phyloP scores from a whole-genome alignment of 2,797 vertebrate genomes.

The Meda fulgida region DNA sequence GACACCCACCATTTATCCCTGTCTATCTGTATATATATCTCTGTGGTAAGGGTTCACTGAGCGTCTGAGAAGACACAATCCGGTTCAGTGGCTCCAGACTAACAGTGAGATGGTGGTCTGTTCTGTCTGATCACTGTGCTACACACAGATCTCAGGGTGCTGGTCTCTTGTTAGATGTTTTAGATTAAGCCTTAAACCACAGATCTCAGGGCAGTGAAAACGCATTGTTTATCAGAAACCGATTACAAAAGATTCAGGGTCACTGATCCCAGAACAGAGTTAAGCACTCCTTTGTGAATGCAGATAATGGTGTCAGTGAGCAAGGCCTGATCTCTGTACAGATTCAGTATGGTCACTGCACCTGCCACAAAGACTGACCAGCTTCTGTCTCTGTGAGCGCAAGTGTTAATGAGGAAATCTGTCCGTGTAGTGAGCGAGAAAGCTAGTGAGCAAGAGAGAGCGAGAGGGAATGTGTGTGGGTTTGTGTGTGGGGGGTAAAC shows the following conservation, averaged over 20 bases:
- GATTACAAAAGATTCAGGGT: constrained; percentile 43
- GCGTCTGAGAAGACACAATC: constrained; percentile 63
- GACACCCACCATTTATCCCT: background rate
- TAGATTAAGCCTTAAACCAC: constrained; percentile 63
- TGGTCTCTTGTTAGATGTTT: constrained; percentile 12
- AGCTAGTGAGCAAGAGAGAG: background rate
- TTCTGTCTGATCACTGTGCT: constrained; percentile 59
- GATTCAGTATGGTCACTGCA: constrained; percentile 67
- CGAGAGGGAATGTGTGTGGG: constrained; percentile 36
- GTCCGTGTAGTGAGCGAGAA: constrained; percentile 25
- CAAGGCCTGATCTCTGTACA: constrained; percentile 57
- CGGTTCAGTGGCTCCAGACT: constrained; percentile 74
- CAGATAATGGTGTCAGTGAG: constrained; percentile 64
- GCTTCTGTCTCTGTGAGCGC: constrained; percentile 34
- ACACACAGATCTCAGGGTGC: constrained; percentile 64
- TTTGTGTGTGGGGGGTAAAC: constrained; percentile 51
- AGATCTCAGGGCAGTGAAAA: constrained; percentile 71
- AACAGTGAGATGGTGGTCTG: constrained; percentile 77
- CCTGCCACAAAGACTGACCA: constrained; percentile 68
- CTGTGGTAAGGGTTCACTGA: constrained; percentile 56
- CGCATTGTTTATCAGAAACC: constrained; percentile 35
- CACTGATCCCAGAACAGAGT: constrained; percentile 44
- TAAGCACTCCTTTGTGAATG: constrained; percentile 58
- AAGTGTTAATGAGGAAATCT: constrained; percentile 62
- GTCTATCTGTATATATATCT: constrained; percentile 49